phyloP scores from a whole-genome alignment of 1,140 invertebrate genomes.

The Planococcus citri region DNA sequence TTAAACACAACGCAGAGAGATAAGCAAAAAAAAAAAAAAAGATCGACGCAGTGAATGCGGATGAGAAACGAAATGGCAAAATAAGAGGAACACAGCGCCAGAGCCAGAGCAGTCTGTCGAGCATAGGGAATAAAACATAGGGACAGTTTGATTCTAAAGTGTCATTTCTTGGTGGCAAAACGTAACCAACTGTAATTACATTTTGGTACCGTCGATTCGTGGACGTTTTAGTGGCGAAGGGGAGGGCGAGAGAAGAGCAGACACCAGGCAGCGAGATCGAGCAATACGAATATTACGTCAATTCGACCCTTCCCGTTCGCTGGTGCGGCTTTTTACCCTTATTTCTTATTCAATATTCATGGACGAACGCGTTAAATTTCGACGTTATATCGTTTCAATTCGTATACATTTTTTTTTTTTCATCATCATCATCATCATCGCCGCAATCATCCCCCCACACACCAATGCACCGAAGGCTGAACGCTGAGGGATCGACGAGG shows the following conservation, averaged over 20 bases:
- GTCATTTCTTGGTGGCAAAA: conserved; percentile 6
- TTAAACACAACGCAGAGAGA: too few species aligned
- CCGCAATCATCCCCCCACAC: not conserved
- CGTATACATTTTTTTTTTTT: not conserved
- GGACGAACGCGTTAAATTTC: conserved; percentile 1
- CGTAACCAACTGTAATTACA: conserved; percentile 7
- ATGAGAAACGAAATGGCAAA: too few species aligned
- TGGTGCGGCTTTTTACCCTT: not conserved
- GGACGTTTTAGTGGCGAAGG: too few species aligned
- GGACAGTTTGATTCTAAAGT: not conserved
- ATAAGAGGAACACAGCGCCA: too few species aligned
- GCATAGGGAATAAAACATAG: not conserved
- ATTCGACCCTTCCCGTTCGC: not conserved
- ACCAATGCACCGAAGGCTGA: too few species aligned
- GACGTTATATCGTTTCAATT: not conserved
- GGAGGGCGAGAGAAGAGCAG: too few species aligned
- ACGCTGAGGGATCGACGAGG: too few species aligned
- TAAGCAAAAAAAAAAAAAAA: too few species aligned
- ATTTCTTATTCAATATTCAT: conserved; percentile 8
- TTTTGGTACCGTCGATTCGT: not conserved
- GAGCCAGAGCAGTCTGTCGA: too few species aligned
- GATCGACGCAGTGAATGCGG: too few species aligned
- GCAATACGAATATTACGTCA: conserved; percentile 6
- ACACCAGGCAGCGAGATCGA: too few species aligned
- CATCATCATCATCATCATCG: not conserved